A percentile compares a stretch with the other conserved stretches of the same genome.
Evolutionary conservation across 92 coral and sea anemone species (phyloP).

Genomic region (Muricea muricata): DNA sequence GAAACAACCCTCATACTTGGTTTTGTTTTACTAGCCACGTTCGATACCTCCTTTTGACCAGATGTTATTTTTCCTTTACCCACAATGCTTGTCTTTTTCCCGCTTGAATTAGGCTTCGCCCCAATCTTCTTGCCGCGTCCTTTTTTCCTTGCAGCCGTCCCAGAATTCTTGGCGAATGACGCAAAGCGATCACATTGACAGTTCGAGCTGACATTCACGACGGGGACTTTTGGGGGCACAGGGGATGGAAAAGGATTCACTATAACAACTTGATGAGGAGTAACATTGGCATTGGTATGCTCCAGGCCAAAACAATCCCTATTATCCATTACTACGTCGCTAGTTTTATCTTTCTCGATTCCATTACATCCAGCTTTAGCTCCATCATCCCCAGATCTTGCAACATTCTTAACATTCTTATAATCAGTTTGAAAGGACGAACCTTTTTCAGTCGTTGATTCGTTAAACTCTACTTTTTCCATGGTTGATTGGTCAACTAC

Average conservation of each 20-base stretch:
- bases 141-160: constrained; percentile 38
- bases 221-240: constrained; percentile 67
- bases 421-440: no score
- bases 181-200: constrained; percentile 59
- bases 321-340: background rate
- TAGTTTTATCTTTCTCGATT: background rate
- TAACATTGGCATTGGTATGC: constrained; percentile 29
- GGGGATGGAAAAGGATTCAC: constrained; percentile 92
- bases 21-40: background rate
- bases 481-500: no score
- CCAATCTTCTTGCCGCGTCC: constrained; percentile 22
- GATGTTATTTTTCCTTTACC: constrained; percentile 52
- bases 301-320: constrained; percentile 39
- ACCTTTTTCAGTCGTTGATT: no score
- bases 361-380: background rate
- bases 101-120: no score
- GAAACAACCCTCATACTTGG: background rate
- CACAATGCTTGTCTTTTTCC: no score
- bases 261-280: constrained; percentile 63
- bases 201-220: constrained; percentile 63
- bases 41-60: constrained; percentile 21
- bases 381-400: background rate
- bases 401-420: no score
- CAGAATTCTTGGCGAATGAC: constrained; percentile 35
- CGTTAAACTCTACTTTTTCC: no score